A percentile compares a stretch with the other conserved stretches of the same genome.
Evolutionary conservation across 2,113 vertebrate genomes (phyloP).

Genomic region (Octodon degus): DNA sequence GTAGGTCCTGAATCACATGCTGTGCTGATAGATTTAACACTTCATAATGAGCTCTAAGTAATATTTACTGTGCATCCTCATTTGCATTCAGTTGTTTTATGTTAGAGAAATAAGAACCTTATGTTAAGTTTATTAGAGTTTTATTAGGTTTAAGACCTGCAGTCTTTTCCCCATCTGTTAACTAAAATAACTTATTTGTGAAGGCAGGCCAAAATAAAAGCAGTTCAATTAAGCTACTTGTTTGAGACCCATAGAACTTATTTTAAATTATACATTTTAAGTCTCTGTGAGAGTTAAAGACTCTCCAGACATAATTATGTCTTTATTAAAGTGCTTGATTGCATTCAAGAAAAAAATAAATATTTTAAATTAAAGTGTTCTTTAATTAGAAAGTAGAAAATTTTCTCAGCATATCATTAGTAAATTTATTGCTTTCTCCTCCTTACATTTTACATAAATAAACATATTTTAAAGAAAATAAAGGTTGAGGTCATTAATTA

Average conservation of each 20-base stretch:
- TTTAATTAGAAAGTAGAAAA: conserved; percentile 60
- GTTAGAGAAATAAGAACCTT: conserved; percentile 82
- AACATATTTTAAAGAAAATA: conserved; percentile 21
- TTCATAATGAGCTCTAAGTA: conserved; percentile 72
- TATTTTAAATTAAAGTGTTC: conserved; percentile 57
- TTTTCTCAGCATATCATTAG: neutral
- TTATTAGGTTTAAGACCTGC: conserved; percentile 84
- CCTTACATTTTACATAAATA: conserved; percentile 14
- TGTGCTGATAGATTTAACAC: conserved; percentile 70
- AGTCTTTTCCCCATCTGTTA: conserved; percentile 84
- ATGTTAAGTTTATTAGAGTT: conserved; percentile 82
- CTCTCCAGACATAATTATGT: conserved; percentile 54
- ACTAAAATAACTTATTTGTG: conserved; percentile 76
- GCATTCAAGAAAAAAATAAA: conserved; percentile 58
- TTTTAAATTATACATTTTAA: conserved; percentile 63
- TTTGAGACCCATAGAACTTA: conserved; percentile 66
- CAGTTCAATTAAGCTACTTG: conserved; percentile 83
- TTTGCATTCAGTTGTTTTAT: conserved; percentile 80
- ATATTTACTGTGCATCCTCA: conserved; percentile 77
- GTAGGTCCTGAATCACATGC: conserved; percentile 62
- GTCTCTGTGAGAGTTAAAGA: conserved; percentile 57
- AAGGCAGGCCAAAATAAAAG: conserved; percentile 77
- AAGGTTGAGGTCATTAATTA: conserved; percentile 56
- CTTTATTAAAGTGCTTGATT: conserved; percentile 67
- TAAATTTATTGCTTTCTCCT: neutral